Evolutionary conservation across 2,888 invertebrate genomes (phyloP).

Genomic region (Punctoribates punctum): DNA sequence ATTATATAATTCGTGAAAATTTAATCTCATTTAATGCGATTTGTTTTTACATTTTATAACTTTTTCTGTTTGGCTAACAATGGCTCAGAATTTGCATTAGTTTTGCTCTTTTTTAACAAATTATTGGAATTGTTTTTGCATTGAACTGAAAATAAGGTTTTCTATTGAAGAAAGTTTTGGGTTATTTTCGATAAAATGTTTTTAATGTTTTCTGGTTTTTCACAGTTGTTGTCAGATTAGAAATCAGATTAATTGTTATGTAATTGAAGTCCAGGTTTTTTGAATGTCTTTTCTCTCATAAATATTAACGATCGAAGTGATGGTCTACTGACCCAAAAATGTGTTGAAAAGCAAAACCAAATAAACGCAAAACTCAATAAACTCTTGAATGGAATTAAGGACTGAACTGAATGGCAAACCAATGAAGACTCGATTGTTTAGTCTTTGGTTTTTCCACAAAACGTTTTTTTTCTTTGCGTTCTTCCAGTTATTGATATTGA

Average conservation of each 20-base stretch:
- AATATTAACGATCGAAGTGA: background rate
- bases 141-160: too few relatives aligned
- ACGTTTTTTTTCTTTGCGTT: background rate
- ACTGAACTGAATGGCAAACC: background rate
- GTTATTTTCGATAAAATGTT: too few relatives aligned
- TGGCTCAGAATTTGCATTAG: background rate
- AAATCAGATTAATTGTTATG: too few relatives aligned
- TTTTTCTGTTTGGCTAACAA: background rate
- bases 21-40: slow-evolving; percentile 1
- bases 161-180: too few relatives aligned
- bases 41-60: background rate
- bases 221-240: too few relatives aligned
- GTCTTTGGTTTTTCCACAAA: background rate
- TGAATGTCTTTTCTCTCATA: too few relatives aligned
- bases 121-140: too few relatives aligned
- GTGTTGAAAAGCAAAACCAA: background rate
- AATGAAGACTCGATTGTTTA: background rate
- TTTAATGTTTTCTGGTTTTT: too few relatives aligned
- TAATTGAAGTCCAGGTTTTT: too few relatives aligned
- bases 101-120: too few relatives aligned
- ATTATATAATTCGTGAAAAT: too few relatives aligned
- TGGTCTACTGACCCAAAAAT: slow-evolving; percentile 7
- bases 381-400: background rate
- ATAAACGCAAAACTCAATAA: background rate
- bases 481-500: background rate